Evolutionary conservation across 2,113 vertebrate species (phyloP).

Genomic region (Amblyornis subalaris): DNA sequence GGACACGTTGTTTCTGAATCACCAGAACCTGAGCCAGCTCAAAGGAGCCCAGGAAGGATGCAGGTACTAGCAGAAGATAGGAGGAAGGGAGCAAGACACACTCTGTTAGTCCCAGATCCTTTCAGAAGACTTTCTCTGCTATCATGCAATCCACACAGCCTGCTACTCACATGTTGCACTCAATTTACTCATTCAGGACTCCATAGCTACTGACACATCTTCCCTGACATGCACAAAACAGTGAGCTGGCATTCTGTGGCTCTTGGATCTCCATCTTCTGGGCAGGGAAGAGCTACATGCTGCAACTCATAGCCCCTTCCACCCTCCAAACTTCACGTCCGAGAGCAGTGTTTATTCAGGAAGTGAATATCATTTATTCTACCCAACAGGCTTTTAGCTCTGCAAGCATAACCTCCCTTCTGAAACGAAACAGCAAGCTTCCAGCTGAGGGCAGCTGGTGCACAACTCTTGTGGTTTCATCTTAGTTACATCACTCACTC

Average conservation of each 20-base stretch:
- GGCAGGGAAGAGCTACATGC: not conserved
- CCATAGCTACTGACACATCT: not conserved
- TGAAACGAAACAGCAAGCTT: not conserved
- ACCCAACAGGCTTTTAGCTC: not conserved
- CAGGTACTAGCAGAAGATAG: not conserved
- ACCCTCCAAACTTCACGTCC: not conserved
- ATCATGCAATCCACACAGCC: not conserved
- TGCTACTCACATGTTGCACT: fast-evolving
- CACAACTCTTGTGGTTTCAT: not conserved
- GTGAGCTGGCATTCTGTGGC: not conserved
- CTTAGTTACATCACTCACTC: not conserved
- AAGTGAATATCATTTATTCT: not conserved
- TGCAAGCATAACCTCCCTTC: not conserved
- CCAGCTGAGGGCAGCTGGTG: not conserved
- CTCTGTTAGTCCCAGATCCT: not conserved
- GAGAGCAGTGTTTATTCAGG: not conserved
- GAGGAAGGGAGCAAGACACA: not conserved
- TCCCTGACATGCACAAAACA: not conserved
- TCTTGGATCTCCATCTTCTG: not conserved
- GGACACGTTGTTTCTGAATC: not conserved
- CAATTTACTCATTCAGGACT: not conserved
- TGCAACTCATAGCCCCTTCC: not conserved
- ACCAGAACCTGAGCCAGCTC: not conserved
- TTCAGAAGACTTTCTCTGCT: not conserved
- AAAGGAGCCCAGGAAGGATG: not conserved